phyloP scores from a whole-genome alignment of 2,113 vertebrate genomes.

The Galeopterus variegatus region DNA sequence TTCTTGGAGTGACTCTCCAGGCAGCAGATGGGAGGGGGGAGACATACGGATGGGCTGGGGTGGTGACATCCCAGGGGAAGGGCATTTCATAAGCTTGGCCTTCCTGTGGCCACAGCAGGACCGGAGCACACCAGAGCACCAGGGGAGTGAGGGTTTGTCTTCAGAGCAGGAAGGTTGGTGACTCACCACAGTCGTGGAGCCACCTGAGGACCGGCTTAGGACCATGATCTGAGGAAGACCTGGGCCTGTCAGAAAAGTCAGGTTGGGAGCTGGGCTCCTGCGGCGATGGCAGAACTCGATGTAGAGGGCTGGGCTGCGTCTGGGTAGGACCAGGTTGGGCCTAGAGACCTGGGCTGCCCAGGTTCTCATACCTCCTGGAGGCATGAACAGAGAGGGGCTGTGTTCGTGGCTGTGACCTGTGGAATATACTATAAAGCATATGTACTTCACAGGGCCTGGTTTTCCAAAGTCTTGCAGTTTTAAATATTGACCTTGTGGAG shows the following conservation, averaged over 20 bases:
- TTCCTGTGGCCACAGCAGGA: neutral
- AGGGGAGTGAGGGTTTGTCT: neutral
- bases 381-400: too few relatives aligned
- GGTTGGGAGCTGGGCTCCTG: neutral
- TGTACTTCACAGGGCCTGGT: too few relatives aligned
- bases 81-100: neutral
- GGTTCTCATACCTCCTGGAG: too few relatives aligned
- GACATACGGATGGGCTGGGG: neutral
- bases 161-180: neutral
- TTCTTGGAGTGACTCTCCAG: rapidly evolving
- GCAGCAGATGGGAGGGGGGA: neutral
- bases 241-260: neutral
- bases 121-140: neutral
- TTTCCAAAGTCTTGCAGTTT: too few relatives aligned
- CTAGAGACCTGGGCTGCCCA: neutral
- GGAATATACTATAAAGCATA: too few relatives aligned
- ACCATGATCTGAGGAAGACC: neutral
- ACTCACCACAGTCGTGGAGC: rapidly evolving
- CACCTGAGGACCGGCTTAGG: neutral
- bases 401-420: neutral
- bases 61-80: neutral
- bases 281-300: too few relatives aligned
- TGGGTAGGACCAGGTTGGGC: neutral
- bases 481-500: too few relatives aligned
- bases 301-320: too few relatives aligned